Conservation (phyloP, 2,797 vertebrate species). For the Danio choprae region DNA sequence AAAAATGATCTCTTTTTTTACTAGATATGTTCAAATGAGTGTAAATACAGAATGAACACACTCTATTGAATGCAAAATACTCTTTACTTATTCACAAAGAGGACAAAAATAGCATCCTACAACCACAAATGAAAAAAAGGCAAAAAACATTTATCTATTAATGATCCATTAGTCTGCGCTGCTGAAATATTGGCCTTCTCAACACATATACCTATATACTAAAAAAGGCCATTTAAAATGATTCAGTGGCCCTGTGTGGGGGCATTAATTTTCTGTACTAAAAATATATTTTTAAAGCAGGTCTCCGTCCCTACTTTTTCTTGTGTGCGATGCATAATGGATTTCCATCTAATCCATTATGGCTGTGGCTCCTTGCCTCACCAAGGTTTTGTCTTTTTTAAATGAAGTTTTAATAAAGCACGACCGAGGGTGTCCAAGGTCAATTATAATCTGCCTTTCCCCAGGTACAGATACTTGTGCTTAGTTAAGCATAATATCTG, state of each 20-base stretch:
- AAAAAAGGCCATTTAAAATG: constrained; percentile 90
- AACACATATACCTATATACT: constrained; percentile 87
- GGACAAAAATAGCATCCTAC: constrained; percentile 56
- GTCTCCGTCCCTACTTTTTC: constrained; percentile 76
- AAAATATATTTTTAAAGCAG: constrained; percentile 89
- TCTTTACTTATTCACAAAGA: constrained; percentile 24
- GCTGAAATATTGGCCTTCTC: constrained; percentile 85
- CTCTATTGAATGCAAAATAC: constrained; percentile 23
- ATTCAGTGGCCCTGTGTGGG: constrained; percentile 83
- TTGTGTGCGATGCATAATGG: constrained; percentile 82
- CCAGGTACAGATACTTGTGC: constrained; percentile 66
- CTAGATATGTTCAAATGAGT: neutral
- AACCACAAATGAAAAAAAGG: constrained; percentile 41
- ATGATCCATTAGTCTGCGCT: constrained; percentile 78
- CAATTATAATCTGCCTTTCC: constrained; percentile 77
- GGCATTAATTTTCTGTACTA: constrained; percentile 88
- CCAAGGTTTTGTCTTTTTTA: constrained; percentile 85
- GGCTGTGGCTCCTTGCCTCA: constrained; percentile 73
- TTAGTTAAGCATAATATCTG: constrained; percentile 79
- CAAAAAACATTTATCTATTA: constrained; percentile 58
- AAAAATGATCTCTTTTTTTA: too few species aligned
- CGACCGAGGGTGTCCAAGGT: constrained; percentile 79
- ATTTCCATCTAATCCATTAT: constrained; percentile 83
- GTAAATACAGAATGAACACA: neutral
- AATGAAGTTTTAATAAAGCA: constrained; percentile 89